phyloP scores from a whole-genome alignment of 2,888 invertebrate genomes.

The Agrochola litura region DNA sequence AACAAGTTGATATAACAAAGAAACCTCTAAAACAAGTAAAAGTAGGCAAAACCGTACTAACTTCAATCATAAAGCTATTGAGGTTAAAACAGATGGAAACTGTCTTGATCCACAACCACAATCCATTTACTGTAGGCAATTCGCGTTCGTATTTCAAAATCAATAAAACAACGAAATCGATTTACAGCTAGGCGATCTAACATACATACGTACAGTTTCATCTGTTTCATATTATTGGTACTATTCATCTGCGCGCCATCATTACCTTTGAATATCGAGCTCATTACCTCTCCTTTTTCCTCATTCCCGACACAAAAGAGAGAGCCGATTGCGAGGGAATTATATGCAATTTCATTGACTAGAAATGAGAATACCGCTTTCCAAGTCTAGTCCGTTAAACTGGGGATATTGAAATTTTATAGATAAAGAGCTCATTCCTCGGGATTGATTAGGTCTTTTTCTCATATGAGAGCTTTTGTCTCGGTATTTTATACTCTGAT shows the following conservation, averaged over 20 bases:
- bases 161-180: conserved; percentile 48
- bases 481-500: conserved; percentile 56
- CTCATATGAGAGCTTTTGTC: conserved; percentile 57
- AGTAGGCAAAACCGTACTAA: not conserved
- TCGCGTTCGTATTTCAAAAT: conserved; percentile 41
- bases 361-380: conserved; percentile 77
- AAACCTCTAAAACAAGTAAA: not conserved
- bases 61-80: not conserved
- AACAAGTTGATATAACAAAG: not conserved
- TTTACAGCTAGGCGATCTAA: conserved; percentile 49
- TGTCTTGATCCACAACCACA: conserved; percentile 8
- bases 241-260: conserved; percentile 50
- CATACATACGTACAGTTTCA: conserved; percentile 12
- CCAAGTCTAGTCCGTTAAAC: conserved; percentile 71
- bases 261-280: conserved; percentile 69
- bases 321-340: conserved; percentile 77
- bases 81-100: conserved; percentile 4
- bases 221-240: conserved; percentile 54
- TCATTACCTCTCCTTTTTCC: conserved; percentile 69
- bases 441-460: conserved; percentile 66
- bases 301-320: conserved; percentile 71
- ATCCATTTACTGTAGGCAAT: conserved; percentile 9
- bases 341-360: conserved; percentile 84
- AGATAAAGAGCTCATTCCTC: conserved; percentile 70
- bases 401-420: conserved; percentile 81